Evolutionary conservation across 2,113 vertebrate genomes (phyloP), one percentile per base, ranked within the genome.

Genomic region (Caretta caretta): DNA sequence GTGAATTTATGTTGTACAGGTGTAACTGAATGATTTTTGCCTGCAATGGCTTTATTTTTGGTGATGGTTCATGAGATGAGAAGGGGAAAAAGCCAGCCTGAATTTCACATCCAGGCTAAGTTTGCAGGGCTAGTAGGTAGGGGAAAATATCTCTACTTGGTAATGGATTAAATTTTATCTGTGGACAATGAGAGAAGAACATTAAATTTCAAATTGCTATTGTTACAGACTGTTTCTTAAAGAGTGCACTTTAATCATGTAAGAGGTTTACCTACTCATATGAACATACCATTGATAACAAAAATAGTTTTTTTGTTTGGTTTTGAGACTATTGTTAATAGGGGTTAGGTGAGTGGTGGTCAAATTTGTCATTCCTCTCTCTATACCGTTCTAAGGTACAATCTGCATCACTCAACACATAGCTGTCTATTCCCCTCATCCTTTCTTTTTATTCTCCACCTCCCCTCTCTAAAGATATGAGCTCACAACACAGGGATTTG

Each of bases 81-180:
- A 79, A 46, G 72, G 82, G 57, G 65, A 57, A 89, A 92, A 81
- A 25, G 12, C 42, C 46, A 92, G 10, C 35, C 42, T 93, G 90
- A 95, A 75, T 51, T 92, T 93, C 31, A 10, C 87, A 89, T 83
- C 48, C 50, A 53, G 84, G 24, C n/a, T 94, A 59, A 46, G 80
- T 85, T 92, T 81, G 3, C 75, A 83, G 57, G 25, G 19, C 65
- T 93, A 11, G 75, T 87, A 65, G 19, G 27, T 20, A 83, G 27
- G 57, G 42, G 92, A 95, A 86, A 91, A 1, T 88, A 51, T 93
- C 93, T 94, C 51, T 95, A 42, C 92, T 97, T 95, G 84, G 24
- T 24, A 59, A 97, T 65, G 25, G 31, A 87, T 6, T 48, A 96
- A 84, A 75, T 79, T 59, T 91, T 90, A 72, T 95, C 95, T 94